Evolutionary conservation across 2,797 vertebrate genomes (phyloP), one percentile per base, ranked within the genome.

Genomic region (Melanotaenia pygmaea): DNA sequence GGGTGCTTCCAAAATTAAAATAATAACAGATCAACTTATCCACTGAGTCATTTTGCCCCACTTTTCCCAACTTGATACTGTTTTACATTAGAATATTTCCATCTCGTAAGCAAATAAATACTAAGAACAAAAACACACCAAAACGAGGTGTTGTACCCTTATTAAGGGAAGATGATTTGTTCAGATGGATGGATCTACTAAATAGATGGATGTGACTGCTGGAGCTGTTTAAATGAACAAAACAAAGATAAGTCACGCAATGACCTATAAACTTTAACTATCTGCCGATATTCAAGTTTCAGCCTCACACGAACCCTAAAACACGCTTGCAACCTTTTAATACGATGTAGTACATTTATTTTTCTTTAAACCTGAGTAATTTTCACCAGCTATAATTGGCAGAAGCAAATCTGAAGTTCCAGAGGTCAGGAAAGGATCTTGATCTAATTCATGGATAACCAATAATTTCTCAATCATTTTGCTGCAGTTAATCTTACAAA

Each of bases 401-500:
- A 79, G 77, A 86, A 88, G 82, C 88, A 82, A 87, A 85, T 43
- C 54, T 53, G 71, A 53, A 77, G 67, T 51, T 68, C 54, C 1
- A 14, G 59, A 59, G 69, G 58, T 81, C 59, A 67, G 16, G 58
- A 24, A 38, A 16, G 40, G 43, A 73, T 79, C 85, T 82, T 77
- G 72, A 81, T 57, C 24, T 57, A 62, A 61, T 87, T 81, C 40
- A 3, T 24, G 59, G 76, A 65, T 72, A 40, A 83, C 67, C 68
- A 51, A 70, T 78, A 32, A 74, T 86, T 86, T 79, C 83, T 67
- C 20, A 79, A 72, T 57, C n/a, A 71, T 85, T 82, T 79, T 53
- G 38, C 26, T 58, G 7, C 57, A 70, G 75, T 82, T 80, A 72
- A 77, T 59, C 72, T 70, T 62, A 51, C 32, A 61, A 59, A 56